Base-by-base conservation (phyloP, 2,797 vertebrate genomes). In the Rhynchonycteris naso region DNA sequence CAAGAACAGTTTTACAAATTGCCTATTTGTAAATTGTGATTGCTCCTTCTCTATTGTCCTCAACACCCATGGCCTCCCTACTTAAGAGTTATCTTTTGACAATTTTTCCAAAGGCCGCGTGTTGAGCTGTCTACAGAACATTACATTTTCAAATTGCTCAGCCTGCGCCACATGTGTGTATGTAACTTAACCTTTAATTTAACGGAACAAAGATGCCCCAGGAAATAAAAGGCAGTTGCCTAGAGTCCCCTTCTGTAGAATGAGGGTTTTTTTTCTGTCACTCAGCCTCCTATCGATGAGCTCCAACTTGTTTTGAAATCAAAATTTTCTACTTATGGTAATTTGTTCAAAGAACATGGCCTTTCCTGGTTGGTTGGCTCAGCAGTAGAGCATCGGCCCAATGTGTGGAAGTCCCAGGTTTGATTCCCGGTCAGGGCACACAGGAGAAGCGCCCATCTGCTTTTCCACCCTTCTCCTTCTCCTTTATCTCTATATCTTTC, bases 231-330 rank as follows among this genome's bases (percentile, higher is more conserved):
- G 86, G 26, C 12, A 21, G 47, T 66, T 63, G 33, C n/a, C 26
- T 15, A 14, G 16, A 74, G 3, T 13, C 28, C 14, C 35, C 7
- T 59, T 22, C 43, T 14, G 15, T 10, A 59, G 7, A 10, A 35
- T 0, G 2, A n/a, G 43, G 56, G 50, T 26, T 59, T 19, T n/a
- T 74, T 7, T 71, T 9, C n/a, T 19, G 0, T 33, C 33, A 5
- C 28, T 69, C 56, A 68, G 86, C 16, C 5, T 79, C 33, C 15
- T 5, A 26, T 33, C 61, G 38, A 33, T 13, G 59, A 86, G 43
- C 47, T 33, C 8, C 19, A 0, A 58, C 0, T 3, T 75, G 14
- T 21, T 83, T 74, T 30, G 58, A 54, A 63, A 66, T 76, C 76
- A 87, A 38, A 87, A n/a, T 10, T 69, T 59, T n/a, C 58, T 69